Conservation (phyloP, 2,888 invertebrate genomes). For the Lithophane semibrunnea region DNA sequence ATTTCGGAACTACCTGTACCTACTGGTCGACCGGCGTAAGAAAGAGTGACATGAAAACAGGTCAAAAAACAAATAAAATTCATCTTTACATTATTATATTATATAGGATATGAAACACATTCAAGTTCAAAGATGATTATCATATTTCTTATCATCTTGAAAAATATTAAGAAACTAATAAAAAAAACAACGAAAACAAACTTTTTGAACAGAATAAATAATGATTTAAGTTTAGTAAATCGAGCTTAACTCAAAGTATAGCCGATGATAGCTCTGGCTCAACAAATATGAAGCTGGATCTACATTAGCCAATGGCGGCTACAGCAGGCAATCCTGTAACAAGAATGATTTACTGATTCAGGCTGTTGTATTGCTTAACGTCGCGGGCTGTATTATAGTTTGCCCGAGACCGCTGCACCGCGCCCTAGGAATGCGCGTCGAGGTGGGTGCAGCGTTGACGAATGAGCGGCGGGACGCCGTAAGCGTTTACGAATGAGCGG, state of each 20-base stretch:
- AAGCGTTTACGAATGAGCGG: no score
- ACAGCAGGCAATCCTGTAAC: neutral
- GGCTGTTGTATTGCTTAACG: neutral
- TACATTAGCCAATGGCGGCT: neutral
- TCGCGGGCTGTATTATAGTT: neutral
- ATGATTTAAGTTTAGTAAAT: neutral
- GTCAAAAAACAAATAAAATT: conserved; percentile 7
- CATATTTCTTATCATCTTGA: no score
- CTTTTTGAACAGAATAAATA: neutral
- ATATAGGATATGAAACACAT: conserved; percentile 31
- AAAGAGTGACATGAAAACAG: neutral
- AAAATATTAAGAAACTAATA: neutral
- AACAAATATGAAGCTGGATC: neutral
- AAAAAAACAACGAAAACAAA: neutral
- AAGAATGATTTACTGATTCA: neutral
- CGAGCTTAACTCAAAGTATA: neutral
- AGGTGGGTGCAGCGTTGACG: no score
- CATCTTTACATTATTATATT: conserved; percentile 20
- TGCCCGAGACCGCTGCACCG: no score
- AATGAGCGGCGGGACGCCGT: no score
- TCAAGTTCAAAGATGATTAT: neutral
- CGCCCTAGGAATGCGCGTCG: no score
- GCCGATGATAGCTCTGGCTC: neutral
- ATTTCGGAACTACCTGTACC: conserved; percentile 19
- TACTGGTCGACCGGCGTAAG: conserved; percentile 7